A percentile compares a stretch with the other conserved stretches of the same genome.
Evolutionary conservation across 2,113 vertebrate genomes (phyloP).

Genomic region (Passer domesticus): DNA sequence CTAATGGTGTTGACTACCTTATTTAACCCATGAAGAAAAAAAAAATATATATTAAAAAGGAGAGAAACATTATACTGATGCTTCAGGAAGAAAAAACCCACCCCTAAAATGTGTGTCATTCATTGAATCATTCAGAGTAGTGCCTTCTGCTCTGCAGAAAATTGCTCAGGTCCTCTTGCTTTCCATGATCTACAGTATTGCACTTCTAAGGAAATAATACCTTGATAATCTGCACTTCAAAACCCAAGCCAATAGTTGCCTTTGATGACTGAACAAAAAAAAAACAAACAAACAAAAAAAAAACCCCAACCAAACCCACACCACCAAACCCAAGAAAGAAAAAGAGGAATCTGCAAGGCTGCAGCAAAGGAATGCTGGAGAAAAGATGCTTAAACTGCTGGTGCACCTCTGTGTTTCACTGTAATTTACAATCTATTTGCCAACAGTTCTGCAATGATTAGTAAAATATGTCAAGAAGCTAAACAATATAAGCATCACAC

Average conservation of each 20-base stretch:
- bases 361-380: constrained; percentile 22
- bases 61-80: neutral
- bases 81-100: neutral
- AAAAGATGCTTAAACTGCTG: constrained; percentile 34
- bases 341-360: constrained; percentile 9
- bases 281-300: neutral
- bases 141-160: constrained; percentile 45
- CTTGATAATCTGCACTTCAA: constrained; percentile 67
- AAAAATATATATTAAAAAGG: neutral
- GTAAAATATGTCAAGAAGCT: constrained; percentile 65
- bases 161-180: constrained; percentile 41
- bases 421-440: constrained; percentile 57
- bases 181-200: constrained; percentile 21
- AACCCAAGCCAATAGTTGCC: constrained; percentile 60
- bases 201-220: constrained; percentile 56
- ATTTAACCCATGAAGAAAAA: constrained; percentile 26
- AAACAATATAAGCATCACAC: constrained; percentile 52
- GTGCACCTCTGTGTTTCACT: constrained; percentile 6
- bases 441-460: constrained; percentile 55
- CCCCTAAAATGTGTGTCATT: neutral
- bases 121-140: constrained; percentile 7
- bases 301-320: neutral
- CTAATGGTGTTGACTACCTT: constrained; percentile 26
- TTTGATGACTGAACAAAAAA: neutral
- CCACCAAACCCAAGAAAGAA: neutral